These are phyloP conservation scores for Acropternis orthonyx DNA, from an alignment of 2,797 vertebrate genomes.

Conservation along the genomic window DNA sequence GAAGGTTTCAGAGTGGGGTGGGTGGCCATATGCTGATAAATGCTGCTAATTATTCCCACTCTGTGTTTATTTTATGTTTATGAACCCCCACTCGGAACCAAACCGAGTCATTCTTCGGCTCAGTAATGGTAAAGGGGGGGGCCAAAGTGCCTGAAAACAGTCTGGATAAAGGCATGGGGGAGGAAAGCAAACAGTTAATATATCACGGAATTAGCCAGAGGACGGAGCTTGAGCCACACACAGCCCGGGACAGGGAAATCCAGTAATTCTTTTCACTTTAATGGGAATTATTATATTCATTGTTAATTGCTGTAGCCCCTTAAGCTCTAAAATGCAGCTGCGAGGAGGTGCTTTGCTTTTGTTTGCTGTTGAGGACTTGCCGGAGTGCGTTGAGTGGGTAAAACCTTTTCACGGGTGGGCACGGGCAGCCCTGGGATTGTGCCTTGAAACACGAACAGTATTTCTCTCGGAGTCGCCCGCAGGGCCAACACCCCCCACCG, in stretches of 20 bases:
- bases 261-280: neutral
- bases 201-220: neutral
- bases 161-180: neutral
- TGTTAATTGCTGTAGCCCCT: neutral
- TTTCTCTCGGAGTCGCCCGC: neutral
- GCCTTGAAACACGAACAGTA: neutral
- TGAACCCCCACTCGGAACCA: constrained; percentile 39
- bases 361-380: no score
- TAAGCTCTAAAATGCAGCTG: neutral
- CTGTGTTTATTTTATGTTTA: constrained; percentile 53
- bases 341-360: neutral
- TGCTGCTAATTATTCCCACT: constrained; percentile 60
- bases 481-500: neutral
- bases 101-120: neutral
- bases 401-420: neutral
- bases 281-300: neutral
- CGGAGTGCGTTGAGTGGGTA: fast-evolving
- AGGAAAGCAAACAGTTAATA: neutral
- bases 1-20: constrained; percentile 23
- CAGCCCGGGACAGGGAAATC: neutral
- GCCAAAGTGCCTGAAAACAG: neutral
- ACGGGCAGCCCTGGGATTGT: neutral
- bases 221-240: neutral
- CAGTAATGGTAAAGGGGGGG: neutral
- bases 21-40: constrained; percentile 54